Percentiles rank a stretch among this genome's conserved stretches.
phyloP scores from a whole-genome alignment of 2,888 invertebrate genomes.

The Oscheius onirici region DNA sequence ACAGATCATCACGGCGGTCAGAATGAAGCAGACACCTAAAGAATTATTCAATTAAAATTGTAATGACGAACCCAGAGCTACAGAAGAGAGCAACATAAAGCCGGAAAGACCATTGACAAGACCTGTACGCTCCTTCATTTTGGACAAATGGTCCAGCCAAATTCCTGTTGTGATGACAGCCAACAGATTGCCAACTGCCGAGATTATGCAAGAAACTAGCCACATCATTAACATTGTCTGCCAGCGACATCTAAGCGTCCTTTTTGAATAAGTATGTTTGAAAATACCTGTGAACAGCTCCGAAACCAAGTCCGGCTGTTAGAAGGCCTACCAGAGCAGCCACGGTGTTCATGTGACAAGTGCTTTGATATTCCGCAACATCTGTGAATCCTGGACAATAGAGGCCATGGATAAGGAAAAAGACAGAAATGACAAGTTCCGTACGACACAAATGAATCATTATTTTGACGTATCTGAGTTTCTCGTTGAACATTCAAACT shows the following conservation, averaged over 20 bases:
- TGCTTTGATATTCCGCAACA: slow-evolving; percentile 66
- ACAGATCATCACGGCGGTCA: slow-evolving; percentile 69
- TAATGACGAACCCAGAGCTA: slow-evolving; percentile 55
- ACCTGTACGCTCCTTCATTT: slow-evolving; percentile 67
- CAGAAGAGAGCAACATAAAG: slow-evolving; percentile 67
- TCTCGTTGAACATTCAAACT: not conserved
- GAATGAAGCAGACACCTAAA: slow-evolving; percentile 67
- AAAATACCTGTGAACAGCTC: slow-evolving; percentile 64
- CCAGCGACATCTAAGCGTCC: slow-evolving; percentile 65
- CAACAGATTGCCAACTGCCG: slow-evolving; percentile 65
- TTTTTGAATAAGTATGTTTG: not conserved
- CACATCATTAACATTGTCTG: slow-evolving; percentile 67
- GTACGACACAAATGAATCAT: slow-evolving; percentile 67
- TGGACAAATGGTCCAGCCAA: slow-evolving; percentile 69
- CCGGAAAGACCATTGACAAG: slow-evolving; percentile 67
- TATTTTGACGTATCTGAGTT: slow-evolving; percentile 62
- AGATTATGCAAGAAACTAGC: slow-evolving; percentile 67
- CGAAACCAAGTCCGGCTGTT: slow-evolving; percentile 67
- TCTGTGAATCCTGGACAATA: slow-evolving; percentile 54
- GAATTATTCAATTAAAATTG: not conserved
- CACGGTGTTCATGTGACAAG: slow-evolving; percentile 70
- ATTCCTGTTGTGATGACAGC: slow-evolving; percentile 69
- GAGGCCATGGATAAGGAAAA: slow-evolving; percentile 59
- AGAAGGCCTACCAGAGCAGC: slow-evolving; percentile 66
- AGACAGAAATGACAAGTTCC: slow-evolving; percentile 62